Base-by-base conservation (phyloP, 53 echinoderm and acorn worm species). In the Temnopleurus reevesii region DNA sequence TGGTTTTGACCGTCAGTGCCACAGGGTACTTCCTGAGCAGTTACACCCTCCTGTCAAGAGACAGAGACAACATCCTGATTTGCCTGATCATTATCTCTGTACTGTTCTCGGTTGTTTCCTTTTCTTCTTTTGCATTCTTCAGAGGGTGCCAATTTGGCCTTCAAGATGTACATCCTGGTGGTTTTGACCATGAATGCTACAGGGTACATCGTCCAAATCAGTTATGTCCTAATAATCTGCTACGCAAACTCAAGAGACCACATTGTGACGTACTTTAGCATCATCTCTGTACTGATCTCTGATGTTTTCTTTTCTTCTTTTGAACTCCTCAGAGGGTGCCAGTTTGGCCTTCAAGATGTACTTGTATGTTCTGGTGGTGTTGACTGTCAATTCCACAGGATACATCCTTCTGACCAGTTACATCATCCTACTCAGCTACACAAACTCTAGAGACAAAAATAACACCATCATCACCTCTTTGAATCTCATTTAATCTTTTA, bases 131-230 rank as follows among this genome's bases (percentile, higher is more conserved):
- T 33, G 4, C 19, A 3, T 9, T 35, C 71, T 30, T 9, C 93
- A 94, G 94, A 94, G 57, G 92, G 85, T 54, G 96, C 90, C 54
- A 93, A 93, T 45, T 23, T 83, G 5, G 92, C 49, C n/a, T 96
- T 96, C 90, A 96, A 96, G 93, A 59, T 93, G 41, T 96, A 96
- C 76, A 92, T 92, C 33, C 93, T 96, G 9, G 15, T 91, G 24
- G 96, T 96, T 77, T 77, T 96, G 77, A 96, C 96, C 17, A 57
- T 96, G 59, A 96, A 96, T 46, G 96, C 93, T 7, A 93, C 95
- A 1, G 93, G 93, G 13, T 96, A 96, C 93, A 96, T 96, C 77
- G 83, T 96, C 7, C 89, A 95, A 25, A 90, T 96, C 35, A n/a
- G 84, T 92, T 59, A 94, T 90, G n/a, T n/a, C n/a, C n/a, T n/a